Percentiles rank a stretch among this genome's conserved stretches.
phyloP scores from a whole-genome alignment of 1,140 invertebrate genomes.

The Hyphantria cunea region DNA sequence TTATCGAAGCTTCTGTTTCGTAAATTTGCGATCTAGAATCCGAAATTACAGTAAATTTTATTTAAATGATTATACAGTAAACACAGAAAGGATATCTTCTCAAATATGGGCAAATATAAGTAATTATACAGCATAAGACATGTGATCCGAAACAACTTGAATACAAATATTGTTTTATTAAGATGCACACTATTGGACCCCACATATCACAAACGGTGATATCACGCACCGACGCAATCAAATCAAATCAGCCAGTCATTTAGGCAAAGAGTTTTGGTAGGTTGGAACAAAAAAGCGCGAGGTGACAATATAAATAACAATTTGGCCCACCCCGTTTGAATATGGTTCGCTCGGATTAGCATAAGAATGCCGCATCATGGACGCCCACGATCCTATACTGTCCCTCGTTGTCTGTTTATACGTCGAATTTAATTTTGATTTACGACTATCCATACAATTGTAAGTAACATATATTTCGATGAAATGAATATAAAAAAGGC shows the following conservation, averaged over 20 bases:
- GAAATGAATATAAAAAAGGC: conserved; percentile 24
- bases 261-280: conserved; percentile 57
- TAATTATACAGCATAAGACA: too few relatives aligned
- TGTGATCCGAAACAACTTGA: too few relatives aligned
- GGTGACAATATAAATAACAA: conserved; percentile 81
- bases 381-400: conserved; percentile 65
- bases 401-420: conserved; percentile 75
- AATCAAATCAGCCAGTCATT: conserved; percentile 63
- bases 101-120: too few relatives aligned
- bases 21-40: too few relatives aligned
- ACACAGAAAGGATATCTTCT: too few relatives aligned
- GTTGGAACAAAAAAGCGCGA: conserved; percentile 71
- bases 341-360: conserved; percentile 76
- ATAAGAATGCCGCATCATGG: conserved; percentile 77
- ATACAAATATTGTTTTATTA: conserved; percentile 12
- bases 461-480: conserved; percentile 67
- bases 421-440: conserved; percentile 81
- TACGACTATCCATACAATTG: conserved; percentile 72
- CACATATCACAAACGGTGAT: conserved; percentile 8
- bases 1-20: too few relatives aligned
- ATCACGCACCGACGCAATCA: conserved; percentile 34
- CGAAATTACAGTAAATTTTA: too few relatives aligned
- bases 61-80: too few relatives aligned
- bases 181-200: conserved; percentile 1
- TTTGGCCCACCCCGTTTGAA: conserved; percentile 79